These are phyloP conservation scores for Philonicus albiceps DNA, from an alignment of 2,888 invertebrate species.

Conservation along the genomic window DNA sequence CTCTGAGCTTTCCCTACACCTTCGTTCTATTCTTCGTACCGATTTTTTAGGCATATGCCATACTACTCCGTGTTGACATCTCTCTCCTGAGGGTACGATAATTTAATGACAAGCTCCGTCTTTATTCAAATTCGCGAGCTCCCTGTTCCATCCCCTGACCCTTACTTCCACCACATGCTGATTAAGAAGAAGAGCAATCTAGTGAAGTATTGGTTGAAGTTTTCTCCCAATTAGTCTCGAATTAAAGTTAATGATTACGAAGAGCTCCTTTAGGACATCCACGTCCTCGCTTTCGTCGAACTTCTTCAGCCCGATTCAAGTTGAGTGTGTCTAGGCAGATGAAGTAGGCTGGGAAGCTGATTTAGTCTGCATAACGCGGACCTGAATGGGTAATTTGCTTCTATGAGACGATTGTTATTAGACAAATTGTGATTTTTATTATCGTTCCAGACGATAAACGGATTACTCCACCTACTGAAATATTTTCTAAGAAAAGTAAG, in stretches of 20 bases:
- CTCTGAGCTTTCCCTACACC: not conserved
- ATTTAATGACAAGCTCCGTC: constrained; percentile 15
- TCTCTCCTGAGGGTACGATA: not conserved
- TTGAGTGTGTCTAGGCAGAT: not conserved
- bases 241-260: not conserved
- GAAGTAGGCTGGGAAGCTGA: not conserved
- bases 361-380: not conserved
- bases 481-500: not conserved
- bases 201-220: not conserved
- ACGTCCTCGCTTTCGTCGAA: not conserved
- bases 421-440: not conserved
- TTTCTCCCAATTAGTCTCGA: not conserved
- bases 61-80: not conserved
- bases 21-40: not conserved
- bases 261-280: not conserved
- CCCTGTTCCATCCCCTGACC: not conserved
- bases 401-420: not conserved
- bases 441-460: not conserved
- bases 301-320: not conserved
- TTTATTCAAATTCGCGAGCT: constrained; percentile 2
- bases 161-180: not conserved
- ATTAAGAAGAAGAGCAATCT: not conserved
- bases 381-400: not conserved
- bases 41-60: not conserved
- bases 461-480: not conserved